phyloP scores from a whole-genome alignment of 2,113 vertebrate genomes.

The Petromus typicus region DNA sequence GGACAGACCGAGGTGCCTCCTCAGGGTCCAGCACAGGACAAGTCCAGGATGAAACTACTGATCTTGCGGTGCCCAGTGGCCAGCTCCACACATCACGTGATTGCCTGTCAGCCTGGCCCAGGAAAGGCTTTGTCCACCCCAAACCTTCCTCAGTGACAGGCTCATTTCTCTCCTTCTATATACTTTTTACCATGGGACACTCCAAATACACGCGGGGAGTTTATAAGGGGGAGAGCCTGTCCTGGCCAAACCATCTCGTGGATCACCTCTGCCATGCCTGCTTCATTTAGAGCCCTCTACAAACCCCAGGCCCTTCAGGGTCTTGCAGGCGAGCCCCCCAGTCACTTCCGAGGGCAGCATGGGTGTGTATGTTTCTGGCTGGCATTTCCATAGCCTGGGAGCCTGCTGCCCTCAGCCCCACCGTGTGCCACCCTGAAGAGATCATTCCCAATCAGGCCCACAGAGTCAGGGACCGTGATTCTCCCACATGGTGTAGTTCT shows the following conservation, averaged over 20 bases:
- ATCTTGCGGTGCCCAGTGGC: background rate
- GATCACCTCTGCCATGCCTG: too few relatives aligned
- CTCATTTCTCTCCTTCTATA: background rate
- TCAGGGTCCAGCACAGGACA: background rate
- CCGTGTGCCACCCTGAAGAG: background rate
- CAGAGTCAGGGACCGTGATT: background rate
- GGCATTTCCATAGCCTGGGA: background rate
- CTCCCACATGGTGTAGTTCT: background rate
- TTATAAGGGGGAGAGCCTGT: background rate
- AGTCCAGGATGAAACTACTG: background rate
- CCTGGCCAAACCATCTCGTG: too few relatives aligned
- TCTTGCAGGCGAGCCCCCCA: background rate
- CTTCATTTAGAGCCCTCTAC: background rate
- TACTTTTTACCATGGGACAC: background rate
- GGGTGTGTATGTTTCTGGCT: background rate
- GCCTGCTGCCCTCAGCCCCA: background rate
- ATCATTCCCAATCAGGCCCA: background rate
- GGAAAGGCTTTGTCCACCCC: background rate
- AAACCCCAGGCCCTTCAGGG: background rate
- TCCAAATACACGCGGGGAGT: background rate
- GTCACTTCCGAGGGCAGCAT: rapidly evolving
- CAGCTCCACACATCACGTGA: background rate
- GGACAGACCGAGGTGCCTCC: background rate
- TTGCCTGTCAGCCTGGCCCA: background rate
- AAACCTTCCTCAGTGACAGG: background rate